phyloP scores from a whole-genome alignment of 2,888 invertebrate genomes.

The Rhamphomyia laevipes region DNA sequence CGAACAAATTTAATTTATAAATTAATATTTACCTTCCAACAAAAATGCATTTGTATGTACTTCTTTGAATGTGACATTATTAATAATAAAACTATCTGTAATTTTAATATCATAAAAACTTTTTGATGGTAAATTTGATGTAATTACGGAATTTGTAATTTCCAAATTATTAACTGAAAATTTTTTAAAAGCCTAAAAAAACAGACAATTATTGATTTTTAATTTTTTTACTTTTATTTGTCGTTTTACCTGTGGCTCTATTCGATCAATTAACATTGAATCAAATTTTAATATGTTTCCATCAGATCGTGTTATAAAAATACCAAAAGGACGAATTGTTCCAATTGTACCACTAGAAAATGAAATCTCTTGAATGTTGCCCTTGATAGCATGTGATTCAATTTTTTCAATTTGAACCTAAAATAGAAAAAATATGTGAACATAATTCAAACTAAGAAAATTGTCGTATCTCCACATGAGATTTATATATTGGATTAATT shows the following conservation, averaged over 20 bases:
- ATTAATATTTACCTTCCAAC: constrained; percentile 27
- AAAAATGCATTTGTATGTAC: constrained; percentile 60
- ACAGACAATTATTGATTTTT: neutral
- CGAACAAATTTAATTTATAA: no score
- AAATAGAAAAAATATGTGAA: constrained; percentile 1
- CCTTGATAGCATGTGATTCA: constrained; percentile 53
- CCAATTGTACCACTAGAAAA: constrained; percentile 51
- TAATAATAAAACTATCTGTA: constrained; percentile 50
- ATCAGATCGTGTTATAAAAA: constrained; percentile 55
- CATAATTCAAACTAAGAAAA: neutral
- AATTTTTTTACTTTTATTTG: neutral
- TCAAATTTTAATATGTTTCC: constrained; percentile 50
- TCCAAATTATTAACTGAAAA: constrained; percentile 56
- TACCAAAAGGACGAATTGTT: constrained; percentile 56
- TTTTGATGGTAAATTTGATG: constrained; percentile 51
- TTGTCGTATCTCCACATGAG: neutral
- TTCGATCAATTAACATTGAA: constrained; percentile 46
- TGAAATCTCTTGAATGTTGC: constrained; percentile 55
- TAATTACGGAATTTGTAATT: constrained; percentile 48
- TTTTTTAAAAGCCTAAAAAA: constrained; percentile 58
- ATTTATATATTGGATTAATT: neutral
- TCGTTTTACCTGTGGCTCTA: constrained; percentile 38
- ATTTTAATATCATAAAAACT: constrained; percentile 64
- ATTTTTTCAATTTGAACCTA: constrained; percentile 42
- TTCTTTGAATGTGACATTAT: constrained; percentile 49